Evolutionary conservation across 1,140 invertebrate genomes (phyloP).

Genomic region (Zaprionus davidi): DNA sequence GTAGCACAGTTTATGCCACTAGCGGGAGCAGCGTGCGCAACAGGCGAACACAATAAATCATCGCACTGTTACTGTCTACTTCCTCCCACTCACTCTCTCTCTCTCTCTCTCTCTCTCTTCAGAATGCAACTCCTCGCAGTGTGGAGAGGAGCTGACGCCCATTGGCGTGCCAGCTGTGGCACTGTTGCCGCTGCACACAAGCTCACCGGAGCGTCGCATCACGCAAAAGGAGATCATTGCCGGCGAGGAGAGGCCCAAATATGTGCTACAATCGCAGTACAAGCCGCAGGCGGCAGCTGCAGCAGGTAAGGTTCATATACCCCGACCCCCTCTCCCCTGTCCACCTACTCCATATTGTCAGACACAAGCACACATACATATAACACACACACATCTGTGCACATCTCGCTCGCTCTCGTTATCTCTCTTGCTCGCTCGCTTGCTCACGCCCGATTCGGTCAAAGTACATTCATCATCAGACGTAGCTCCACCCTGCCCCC

Average conservation of each 20-base stretch:
- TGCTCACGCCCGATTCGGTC: background rate
- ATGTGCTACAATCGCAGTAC: constrained; percentile 78
- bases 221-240: constrained; percentile 84
- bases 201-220: constrained; percentile 81
- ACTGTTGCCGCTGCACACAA: constrained; percentile 77
- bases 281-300: constrained; percentile 67
- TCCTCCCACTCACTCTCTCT: background rate
- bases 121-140: constrained; percentile 80
- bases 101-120: constrained; percentile 13
- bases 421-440: constrained; percentile 12
- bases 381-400: constrained; percentile 4
- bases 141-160: constrained; percentile 72
- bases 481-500: background rate
- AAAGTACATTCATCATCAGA: background rate
- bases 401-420: constrained; percentile 1
- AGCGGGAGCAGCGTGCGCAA: background rate
- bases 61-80: background rate
- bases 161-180: constrained; percentile 79
- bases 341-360: background rate
- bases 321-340: background rate
- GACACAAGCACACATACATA: constrained; percentile 28
- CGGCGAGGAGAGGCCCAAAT: constrained; percentile 83
- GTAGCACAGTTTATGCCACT: background rate
- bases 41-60: constrained; percentile 35
- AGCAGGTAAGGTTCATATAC: constrained; percentile 20